These are phyloP conservation scores for Anarsia innoxiella DNA, from an alignment of 2,888 invertebrate species.

Conservation along the genomic window DNA sequence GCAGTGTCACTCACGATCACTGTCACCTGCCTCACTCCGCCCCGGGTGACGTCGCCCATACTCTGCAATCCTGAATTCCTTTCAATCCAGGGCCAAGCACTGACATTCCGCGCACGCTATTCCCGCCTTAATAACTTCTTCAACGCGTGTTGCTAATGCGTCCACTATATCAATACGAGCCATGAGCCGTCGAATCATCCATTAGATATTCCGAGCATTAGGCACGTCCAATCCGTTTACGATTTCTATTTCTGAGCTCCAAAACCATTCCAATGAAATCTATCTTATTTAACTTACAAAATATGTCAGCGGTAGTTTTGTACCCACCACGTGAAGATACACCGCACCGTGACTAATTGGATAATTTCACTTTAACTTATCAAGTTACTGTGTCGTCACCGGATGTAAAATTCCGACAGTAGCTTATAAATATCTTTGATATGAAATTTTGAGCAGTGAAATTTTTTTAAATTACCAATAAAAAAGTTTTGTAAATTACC, in stretches of 20 bases:
- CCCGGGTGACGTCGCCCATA: no score
- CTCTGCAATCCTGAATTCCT: no score
- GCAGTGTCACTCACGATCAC: no score
- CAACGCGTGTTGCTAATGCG: no score
- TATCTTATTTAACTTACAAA: background rate
- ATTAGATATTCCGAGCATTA: slow-evolving; percentile 28
- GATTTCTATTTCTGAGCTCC: slow-evolving; percentile 22
- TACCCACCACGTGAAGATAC: background rate
- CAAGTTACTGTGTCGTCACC: background rate
- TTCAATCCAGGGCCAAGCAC: no score
- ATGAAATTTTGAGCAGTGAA: background rate
- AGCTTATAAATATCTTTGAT: background rate
- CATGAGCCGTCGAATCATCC: slow-evolving; percentile 25
- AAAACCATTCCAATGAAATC: slow-evolving; percentile 1
- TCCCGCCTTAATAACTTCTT: no score
- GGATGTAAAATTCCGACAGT: background rate
- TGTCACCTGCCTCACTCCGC: no score
- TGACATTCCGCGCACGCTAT: no score
- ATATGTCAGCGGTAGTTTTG: background rate
- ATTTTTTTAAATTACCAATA: background rate
- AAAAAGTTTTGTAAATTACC: no score
- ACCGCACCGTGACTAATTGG: background rate
- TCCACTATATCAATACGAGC: no score
- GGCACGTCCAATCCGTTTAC: slow-evolving; percentile 26
- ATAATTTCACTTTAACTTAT: background rate